Evolutionary conservation across 2,797 vertebrate genomes (phyloP).

Genomic region (Salarias fasciatus): DNA sequence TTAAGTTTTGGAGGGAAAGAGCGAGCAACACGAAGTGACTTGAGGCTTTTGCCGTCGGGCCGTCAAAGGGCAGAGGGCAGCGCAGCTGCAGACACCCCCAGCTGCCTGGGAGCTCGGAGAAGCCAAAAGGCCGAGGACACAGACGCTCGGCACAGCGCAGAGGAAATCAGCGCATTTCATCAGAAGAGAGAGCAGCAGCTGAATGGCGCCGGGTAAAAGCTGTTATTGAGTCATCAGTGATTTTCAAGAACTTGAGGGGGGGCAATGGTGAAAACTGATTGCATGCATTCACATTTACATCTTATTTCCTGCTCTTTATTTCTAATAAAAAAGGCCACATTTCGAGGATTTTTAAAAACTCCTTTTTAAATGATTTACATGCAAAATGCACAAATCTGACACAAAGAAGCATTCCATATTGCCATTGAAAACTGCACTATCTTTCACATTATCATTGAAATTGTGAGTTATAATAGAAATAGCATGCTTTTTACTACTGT

Average conservation of each 20-base stretch:
- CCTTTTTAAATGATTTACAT: slow-evolving; percentile 35
- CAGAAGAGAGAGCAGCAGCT: slow-evolving; percentile 59
- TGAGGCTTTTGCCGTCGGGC: slow-evolving; percentile 30
- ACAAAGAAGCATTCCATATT: slow-evolving; percentile 18
- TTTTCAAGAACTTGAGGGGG: slow-evolving; percentile 53
- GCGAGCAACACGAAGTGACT: slow-evolving; percentile 41
- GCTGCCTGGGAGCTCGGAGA: slow-evolving; percentile 60
- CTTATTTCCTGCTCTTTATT: slow-evolving; percentile 72
- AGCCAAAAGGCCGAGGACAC: slow-evolving; percentile 60
- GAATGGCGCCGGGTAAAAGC: slow-evolving; percentile 74
- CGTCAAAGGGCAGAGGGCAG: slow-evolving; percentile 64
- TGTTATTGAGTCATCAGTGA: slow-evolving; percentile 64
- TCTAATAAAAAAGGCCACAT: slow-evolving; percentile 54
- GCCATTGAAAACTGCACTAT: slow-evolving; percentile 15
- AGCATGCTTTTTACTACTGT: background rate
- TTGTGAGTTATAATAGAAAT: background rate
- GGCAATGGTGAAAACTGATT: slow-evolving; percentile 66
- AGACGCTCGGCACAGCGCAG: slow-evolving; percentile 36
- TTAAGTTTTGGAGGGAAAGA: slow-evolving; percentile 24
- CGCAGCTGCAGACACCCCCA: slow-evolving; percentile 69
- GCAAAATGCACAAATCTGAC: slow-evolving; percentile 30
- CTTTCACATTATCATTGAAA: slow-evolving; percentile 9
- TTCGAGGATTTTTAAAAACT: slow-evolving; percentile 45
- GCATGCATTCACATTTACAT: slow-evolving; percentile 73
- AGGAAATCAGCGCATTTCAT: slow-evolving; percentile 75